Evolutionary conservation across 2,888 invertebrate species (phyloP).

Genomic region (Maniola hyperantus): DNA sequence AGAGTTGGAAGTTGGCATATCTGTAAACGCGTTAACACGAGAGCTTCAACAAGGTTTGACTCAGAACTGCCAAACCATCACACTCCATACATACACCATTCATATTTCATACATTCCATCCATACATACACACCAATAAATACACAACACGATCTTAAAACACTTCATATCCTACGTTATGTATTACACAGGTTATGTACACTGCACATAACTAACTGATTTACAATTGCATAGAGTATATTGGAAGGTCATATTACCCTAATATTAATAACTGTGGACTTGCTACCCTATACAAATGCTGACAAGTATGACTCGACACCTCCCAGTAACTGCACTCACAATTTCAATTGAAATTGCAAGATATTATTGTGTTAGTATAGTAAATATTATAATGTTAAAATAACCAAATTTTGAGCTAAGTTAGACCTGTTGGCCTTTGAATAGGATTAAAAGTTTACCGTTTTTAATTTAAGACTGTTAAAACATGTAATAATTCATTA

Average conservation of each 20-base stretch:
- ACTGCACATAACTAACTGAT: conserved; percentile 19
- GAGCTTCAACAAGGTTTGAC: conserved; percentile 37
- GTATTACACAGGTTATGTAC: conserved; percentile 51
- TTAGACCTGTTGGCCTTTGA: too few species aligned
- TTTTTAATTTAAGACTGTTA: too few species aligned
- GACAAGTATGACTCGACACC: too few species aligned
- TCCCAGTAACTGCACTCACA: too few species aligned
- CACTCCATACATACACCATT: conserved; percentile 48
- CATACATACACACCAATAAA: conserved; percentile 59
- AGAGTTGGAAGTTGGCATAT: not conserved
- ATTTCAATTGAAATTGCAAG: too few species aligned
- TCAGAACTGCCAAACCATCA: conserved; percentile 47
- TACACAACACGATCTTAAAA: conserved; percentile 71
- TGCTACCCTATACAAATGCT: too few species aligned
- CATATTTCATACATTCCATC: not conserved
- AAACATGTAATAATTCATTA: too few species aligned
- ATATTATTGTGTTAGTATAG: too few species aligned
- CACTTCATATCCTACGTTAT: conserved; percentile 57
- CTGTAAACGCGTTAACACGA: conserved; percentile 39
- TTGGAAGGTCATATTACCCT: not conserved
- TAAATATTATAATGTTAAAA: too few species aligned
- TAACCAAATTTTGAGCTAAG: too few species aligned
- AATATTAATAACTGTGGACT: not conserved
- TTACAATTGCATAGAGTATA: conserved; percentile 3
- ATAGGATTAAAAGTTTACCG: too few species aligned